Base-by-base conservation (phyloP, 2,113 vertebrate genomes). In the Clinocottus analis region DNA sequence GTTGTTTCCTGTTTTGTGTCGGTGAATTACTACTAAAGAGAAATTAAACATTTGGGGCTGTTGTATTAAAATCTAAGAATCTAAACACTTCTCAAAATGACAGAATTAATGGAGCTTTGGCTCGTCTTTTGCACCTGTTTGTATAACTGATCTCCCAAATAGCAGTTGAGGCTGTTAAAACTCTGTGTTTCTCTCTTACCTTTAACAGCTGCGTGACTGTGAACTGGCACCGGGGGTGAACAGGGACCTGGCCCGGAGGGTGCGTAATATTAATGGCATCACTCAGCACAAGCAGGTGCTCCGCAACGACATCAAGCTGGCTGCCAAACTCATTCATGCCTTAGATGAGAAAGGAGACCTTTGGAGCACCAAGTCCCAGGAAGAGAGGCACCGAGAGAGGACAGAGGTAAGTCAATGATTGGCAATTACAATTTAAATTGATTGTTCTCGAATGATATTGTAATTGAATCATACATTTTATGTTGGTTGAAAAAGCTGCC, bases 161-260 rank as follows among this genome's bases (percentile, higher is more conserved):
- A 14, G 29, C 27, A 69, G 11, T 2, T 11, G 58, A 51, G 27
- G 60, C 25, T 13, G 19, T 43, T 39, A 61, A 74, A 58, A 12
- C 8, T 62, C 2, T 9, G 13, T 70, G 82, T 68, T 74, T 25
- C 49, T 27, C n/a, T 77, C 17, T 67, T 27, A 1, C 19, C 29
- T 17, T 59, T 33, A 27, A 71, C 83, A 98, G 97, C 94, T 98
- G 59, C 93, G 97, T 21, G 97, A 98, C 69, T 98, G 97, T 63
- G 97, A 98, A 63, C 92, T 98, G 91, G 97, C 96, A 63, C 97
- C 97, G 0, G 96, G 95, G 0, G 97, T 98, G 82, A 97, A 98
- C 88, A 91, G 96, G 23, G 97, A 98, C 77, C 92, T 98, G 85
- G 96, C 95, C 0, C 94, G 97, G 1, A 93, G 97, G 2, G 96